A percentile compares a stretch with the other conserved stretches of the same genome.
Conservation (phyloP, 1,140 invertebrate species). For the Ostrea denselamellosa region DNA sequence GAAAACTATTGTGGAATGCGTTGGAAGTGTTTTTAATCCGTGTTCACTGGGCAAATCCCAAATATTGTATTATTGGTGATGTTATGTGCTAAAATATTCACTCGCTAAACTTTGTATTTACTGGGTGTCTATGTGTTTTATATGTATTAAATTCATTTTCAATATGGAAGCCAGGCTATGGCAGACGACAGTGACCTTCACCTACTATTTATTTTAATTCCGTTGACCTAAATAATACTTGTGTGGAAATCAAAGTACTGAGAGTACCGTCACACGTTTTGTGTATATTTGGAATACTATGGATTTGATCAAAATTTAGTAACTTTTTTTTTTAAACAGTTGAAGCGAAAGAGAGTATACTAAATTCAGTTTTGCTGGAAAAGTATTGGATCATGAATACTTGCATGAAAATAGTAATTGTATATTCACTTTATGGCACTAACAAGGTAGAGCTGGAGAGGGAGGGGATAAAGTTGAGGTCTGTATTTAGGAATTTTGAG, state of each 20-base stretch:
- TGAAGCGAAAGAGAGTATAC: no score
- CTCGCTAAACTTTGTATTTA: neutral
- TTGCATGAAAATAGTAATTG: no score
- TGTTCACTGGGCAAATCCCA: neutral
- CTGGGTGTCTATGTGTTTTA: neutral
- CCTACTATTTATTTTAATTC: neutral
- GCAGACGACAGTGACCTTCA: neutral
- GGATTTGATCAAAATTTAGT: no score
- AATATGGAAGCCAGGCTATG: neutral
- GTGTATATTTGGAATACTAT: no score
- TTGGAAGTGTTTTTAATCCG: neutral
- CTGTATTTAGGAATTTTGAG: no score
- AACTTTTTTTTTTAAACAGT: no score
- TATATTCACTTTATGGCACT: no score
- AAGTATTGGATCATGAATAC: no score
- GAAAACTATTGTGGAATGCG: neutral
- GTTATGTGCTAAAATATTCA: neutral
- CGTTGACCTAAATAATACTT: neutral
- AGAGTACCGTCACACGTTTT: neutral
- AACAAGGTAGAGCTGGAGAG: no score
- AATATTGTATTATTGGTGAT: neutral
- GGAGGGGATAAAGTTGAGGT: no score
- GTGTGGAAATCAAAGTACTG: neutral
- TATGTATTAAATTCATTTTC: neutral
- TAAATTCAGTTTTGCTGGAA: no score